A percentile compares a stretch with the other conserved stretches of the same genome.
These are phyloP conservation scores for Erpetoichthys calabaricus DNA, from an alignment of 2,797 vertebrate genomes.

Conservation along the genomic window DNA sequence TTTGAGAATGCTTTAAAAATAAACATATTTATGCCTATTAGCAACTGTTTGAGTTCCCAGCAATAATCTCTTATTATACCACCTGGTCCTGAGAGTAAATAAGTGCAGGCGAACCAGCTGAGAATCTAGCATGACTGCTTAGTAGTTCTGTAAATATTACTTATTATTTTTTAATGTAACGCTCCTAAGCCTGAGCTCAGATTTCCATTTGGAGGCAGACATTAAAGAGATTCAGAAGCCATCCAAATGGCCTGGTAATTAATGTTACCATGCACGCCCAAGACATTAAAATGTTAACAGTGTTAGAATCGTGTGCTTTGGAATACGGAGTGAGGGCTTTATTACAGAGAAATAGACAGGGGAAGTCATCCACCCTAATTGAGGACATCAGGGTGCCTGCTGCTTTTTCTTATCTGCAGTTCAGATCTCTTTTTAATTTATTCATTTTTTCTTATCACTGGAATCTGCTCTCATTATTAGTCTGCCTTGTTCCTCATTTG, in stretches of 20 bases:
- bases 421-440: constrained; percentile 87
- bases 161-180: constrained; percentile 82
- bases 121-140: constrained; percentile 59
- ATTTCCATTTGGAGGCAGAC: constrained; percentile 90
- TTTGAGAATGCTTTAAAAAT: too few relatives aligned
- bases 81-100: constrained; percentile 72
- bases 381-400: constrained; percentile 97
- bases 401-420: constrained; percentile 88
- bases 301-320: constrained; percentile 93
- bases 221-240: constrained; percentile 90
- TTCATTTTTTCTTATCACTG: constrained; percentile 68
- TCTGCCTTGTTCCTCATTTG: constrained; percentile 88
- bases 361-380: constrained; percentile 98
- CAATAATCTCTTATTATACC: constrained; percentile 64
- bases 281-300: constrained; percentile 99
- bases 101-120: constrained; percentile 59
- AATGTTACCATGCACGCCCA: constrained; percentile 92
- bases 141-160: constrained; percentile 86
- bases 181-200: constrained; percentile 72
- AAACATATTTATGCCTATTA: too few relatives aligned
- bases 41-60: too few relatives aligned
- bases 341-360: constrained; percentile 85
- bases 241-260: constrained; percentile 96
- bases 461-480: constrained; percentile 98
- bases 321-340: constrained; percentile 99